Base-by-base conservation (phyloP, 1,140 invertebrate species). In the Leptestheria dahalacensis region DNA sequence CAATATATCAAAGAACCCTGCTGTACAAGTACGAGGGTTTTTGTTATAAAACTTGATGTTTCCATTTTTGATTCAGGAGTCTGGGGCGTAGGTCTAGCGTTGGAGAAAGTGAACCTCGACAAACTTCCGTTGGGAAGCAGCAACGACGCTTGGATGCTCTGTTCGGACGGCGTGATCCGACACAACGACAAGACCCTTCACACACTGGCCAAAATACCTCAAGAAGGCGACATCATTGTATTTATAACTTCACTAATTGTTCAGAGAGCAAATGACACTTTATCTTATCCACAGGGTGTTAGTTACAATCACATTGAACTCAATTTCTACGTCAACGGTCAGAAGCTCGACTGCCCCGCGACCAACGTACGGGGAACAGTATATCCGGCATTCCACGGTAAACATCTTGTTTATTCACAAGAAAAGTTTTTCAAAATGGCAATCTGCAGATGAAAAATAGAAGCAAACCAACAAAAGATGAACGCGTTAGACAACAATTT, bases 291-390 rank as follows among this genome's bases (percentile, higher is more conserved):
- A 65, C 66, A 86, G 84, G 85, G 95, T 51, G 74, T 99, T 20
- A 84, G 88, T 2, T 99, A 91, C 72, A 95, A 99, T 71, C 96
- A 99, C 73, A 83, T 97, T 57, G 90, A 97, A 70, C 73, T 99
- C 28, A 96, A 93, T 71, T 97, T 98, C 75, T 97, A 84, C 71
- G 72, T 95, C 20, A 98, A 97, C 77, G 94, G 94, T 3, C 85
- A 84, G 69, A 82, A 84, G 64, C 74, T 94, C 65, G 85, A 92
- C 66, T 80, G 81, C 65, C 84, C 90, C n/a, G 77, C 96, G 10
- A 80, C 81, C 61, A 92, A 88, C 72, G 83, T 96, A 59, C 88
- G 86, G 70, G 92, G 92, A 61, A 86, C 87, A 9, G 82, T 95
- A 1, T 97, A 85, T 75, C 94, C 96, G 18, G 85, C 88, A 25